Evolutionary conservation across 2,888 invertebrate genomes (phyloP), one percentile per base, ranked within the genome.

Genomic region (Tipula lateralis): DNA sequence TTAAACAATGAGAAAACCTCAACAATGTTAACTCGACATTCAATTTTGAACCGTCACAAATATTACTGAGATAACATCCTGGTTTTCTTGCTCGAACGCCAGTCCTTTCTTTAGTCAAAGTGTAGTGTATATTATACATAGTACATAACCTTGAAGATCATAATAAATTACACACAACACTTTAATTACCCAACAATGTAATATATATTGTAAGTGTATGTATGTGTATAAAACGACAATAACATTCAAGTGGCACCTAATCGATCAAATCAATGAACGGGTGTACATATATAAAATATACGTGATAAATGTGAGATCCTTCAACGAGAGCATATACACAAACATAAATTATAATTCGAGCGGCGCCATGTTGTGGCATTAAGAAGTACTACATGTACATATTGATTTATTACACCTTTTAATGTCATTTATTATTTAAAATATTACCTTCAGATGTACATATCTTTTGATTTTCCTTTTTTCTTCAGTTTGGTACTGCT

Each of bases 391-490:
- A 24, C 66, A 66, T 24, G 66, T 66, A n/a, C 9, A 66, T 24
- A 66, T 66, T 66, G 66, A 66, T 66, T 66, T 66, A 66, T 66
- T 66, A 66, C 66, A 66, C 66, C 66, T 66, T 66, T 66, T 66
- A 66, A 66, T 66, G 66, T 66, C 66, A 66, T 66, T 66, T 66
- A 66, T 66, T 24, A 66, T 66, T 24, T 24, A n/a, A n/a, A 19
- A 50, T 66, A 24, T 66, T 66, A 66, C 24, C 24, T 66, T 66
- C 66, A 66, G 66, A 24, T 66, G 66, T n/a, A n/a, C 66, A 66
- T 12, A 66, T 66, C 24, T 66, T 66, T 16, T 12, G 36, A 6
- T 36, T 2, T 19, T 19, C 66, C 24, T 24, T 66, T 66, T 66
- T 24, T 50, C 12, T 50, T 50, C 19, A 50, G 9, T n/a, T n/a